Evolutionary conservation across 1,140 invertebrate genomes (phyloP).

Genomic region (Megalopta genalis): DNA sequence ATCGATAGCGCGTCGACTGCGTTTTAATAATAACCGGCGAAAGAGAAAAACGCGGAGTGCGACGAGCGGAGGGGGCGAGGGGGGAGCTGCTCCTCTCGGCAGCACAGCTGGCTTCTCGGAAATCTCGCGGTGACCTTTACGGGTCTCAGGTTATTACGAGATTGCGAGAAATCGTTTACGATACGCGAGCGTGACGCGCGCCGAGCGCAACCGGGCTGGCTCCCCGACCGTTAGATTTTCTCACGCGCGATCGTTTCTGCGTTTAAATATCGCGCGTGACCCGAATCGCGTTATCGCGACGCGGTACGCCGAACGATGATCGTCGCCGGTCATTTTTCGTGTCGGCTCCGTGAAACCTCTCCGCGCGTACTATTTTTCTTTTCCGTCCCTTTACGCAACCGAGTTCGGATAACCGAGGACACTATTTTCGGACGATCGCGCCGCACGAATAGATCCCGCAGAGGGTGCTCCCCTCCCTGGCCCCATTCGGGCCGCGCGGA

Average conservation of each 20-base stretch:
- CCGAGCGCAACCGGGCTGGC: not conserved
- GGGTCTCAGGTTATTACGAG: slow-evolving; percentile 1
- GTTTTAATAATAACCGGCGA: too few species aligned
- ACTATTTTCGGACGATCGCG: not conserved
- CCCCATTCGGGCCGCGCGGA: too few species aligned
- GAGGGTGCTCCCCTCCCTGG: too few species aligned
- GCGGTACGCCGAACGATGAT: not conserved
- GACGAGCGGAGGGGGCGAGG: too few species aligned
- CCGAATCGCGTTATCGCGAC: slow-evolving; percentile 7
- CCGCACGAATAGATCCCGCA: not conserved
- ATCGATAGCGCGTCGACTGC: too few species aligned
- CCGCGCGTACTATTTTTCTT: not conserved
- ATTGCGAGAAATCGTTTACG: slow-evolving; percentile 5
- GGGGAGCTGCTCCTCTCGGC: too few species aligned
- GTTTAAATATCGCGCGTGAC: slow-evolving; percentile 25
- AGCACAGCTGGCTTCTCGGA: not conserved
- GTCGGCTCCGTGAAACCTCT: not conserved
- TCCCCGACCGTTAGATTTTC: slow-evolving; percentile 7
- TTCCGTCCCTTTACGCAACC: not conserved
- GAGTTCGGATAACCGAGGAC: not conserved
- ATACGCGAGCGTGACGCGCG: slow-evolving; percentile 3
- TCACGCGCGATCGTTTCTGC: not conserved
- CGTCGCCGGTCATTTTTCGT: not conserved
- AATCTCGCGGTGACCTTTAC: slow-evolving; percentile 5
- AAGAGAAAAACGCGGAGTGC: too few species aligned